Percentiles rank a stretch among this genome's conserved stretches.
These are phyloP conservation scores for Proteles cristata DNA, from an alignment of 2,113 vertebrate species.

Conservation along the genomic window DNA sequence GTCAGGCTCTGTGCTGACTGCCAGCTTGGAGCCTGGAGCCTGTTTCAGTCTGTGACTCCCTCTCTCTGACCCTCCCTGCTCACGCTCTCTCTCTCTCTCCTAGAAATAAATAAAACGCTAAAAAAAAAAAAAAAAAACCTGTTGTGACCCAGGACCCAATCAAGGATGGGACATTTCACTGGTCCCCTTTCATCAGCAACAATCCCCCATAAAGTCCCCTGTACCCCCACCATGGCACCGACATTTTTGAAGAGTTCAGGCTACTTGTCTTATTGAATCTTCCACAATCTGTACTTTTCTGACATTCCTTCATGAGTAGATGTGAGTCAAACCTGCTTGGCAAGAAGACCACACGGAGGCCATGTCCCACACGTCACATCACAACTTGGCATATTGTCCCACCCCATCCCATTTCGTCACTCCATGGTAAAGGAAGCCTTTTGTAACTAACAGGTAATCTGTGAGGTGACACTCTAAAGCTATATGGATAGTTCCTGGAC, in stretches of 20 bases:
- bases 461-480: background rate
- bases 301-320: background rate
- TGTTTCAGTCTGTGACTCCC: too few species aligned
- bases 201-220: too few species aligned
- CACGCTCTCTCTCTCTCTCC: too few species aligned
- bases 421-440: background rate
- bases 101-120: too few species aligned
- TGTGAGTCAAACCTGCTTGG: background rate
- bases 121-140: background rate
- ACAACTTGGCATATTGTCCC: background rate
- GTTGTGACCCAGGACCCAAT: background rate
- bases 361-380: background rate
- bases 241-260: background rate
- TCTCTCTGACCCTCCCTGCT: too few species aligned
- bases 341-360: background rate
- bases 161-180: background rate
- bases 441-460: background rate
- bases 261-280: background rate
- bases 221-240: background rate
- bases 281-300: background rate
- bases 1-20: too few species aligned
- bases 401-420: background rate
- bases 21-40: too few species aligned
- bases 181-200: background rate
- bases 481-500: background rate